Evolutionary conservation across 2,797 vertebrate species (phyloP).

Genomic region (Parambassis ranga): DNA sequence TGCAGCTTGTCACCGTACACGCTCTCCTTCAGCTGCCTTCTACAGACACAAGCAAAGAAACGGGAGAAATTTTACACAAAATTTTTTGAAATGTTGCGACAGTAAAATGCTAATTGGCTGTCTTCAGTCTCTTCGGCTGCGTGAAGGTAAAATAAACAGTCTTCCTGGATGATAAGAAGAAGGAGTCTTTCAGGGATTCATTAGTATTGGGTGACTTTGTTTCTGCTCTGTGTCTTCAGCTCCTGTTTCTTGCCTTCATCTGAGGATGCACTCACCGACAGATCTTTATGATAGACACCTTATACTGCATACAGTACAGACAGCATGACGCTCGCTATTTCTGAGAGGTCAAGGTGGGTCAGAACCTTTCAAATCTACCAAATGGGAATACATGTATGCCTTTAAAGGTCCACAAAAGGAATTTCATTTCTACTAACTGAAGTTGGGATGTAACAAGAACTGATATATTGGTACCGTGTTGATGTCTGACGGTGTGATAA

Average conservation of each 20-base stretch:
- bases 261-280: neutral
- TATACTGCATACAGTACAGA: neutral
- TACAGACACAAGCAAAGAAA: constrained; percentile 41
- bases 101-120: constrained; percentile 48
- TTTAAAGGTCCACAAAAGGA: neutral
- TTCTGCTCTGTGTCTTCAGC: constrained; percentile 22
- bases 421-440: neutral
- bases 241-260: constrained; percentile 29
- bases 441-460: neutral
- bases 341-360: constrained; percentile 5
- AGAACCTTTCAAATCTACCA: neutral
- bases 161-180: neutral
- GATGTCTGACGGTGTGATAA: too few species aligned
- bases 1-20: constrained; percentile 93
- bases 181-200: constrained; percentile 24
- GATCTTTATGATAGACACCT: constrained; percentile 15
- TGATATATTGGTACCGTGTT: too few species aligned
- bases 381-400: neutral
- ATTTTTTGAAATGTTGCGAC: constrained; percentile 16
- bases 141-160: constrained; percentile 28
- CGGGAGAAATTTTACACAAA: constrained; percentile 10
- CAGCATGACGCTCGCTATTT: neutral
- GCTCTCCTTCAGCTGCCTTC: constrained; percentile 90
- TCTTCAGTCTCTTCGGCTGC: constrained; percentile 29
- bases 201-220: constrained; percentile 29